These are phyloP conservation scores for Capitulum mitella DNA, from an alignment of 2,888 invertebrate genomes.

Conservation along the genomic window DNA sequence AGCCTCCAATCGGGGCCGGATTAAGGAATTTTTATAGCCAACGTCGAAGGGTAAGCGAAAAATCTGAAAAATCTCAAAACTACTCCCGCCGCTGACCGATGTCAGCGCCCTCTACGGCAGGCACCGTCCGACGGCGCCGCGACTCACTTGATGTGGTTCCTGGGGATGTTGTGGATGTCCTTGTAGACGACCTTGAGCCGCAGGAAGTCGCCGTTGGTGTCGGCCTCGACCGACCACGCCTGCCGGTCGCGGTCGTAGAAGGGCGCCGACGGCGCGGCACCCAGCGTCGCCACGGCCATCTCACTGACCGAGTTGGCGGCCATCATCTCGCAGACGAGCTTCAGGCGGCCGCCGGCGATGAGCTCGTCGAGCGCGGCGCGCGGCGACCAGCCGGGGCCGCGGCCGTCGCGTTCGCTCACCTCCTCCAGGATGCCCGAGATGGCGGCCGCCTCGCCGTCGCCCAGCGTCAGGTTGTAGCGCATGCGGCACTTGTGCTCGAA, in stretches of 20 bases:
- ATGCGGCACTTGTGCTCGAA: slow-evolving; percentile 72
- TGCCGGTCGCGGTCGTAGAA: slow-evolving; percentile 75
- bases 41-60: too few species aligned
- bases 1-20: too few species aligned
- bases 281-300: slow-evolving; percentile 43
- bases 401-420: slow-evolving; percentile 61
- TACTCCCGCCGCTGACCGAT: too few species aligned
- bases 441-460: slow-evolving; percentile 58
- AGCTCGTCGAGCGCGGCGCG: slow-evolving; percentile 54
- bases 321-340: slow-evolving; percentile 63
- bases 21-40: too few species aligned
- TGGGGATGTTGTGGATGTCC: slow-evolving; percentile 67
- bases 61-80: too few species aligned
- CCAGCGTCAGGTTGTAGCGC: slow-evolving; percentile 54
- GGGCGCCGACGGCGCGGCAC: slow-evolving; percentile 43
- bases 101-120: too few species aligned
- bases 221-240: slow-evolving; percentile 68
- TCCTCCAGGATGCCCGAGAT: slow-evolving; percentile 64
- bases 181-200: slow-evolving; percentile 66
- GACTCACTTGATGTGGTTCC: slow-evolving; percentile 60
- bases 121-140: too few species aligned
- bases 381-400: slow-evolving; percentile 63
- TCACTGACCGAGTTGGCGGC: slow-evolving; percentile 63
- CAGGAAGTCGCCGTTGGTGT: slow-evolving; percentile 66
- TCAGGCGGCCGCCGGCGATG: slow-evolving; percentile 51